Base-by-base conservation (phyloP, 2,113 vertebrate species). In the Bostrychus sinensis region DNA sequence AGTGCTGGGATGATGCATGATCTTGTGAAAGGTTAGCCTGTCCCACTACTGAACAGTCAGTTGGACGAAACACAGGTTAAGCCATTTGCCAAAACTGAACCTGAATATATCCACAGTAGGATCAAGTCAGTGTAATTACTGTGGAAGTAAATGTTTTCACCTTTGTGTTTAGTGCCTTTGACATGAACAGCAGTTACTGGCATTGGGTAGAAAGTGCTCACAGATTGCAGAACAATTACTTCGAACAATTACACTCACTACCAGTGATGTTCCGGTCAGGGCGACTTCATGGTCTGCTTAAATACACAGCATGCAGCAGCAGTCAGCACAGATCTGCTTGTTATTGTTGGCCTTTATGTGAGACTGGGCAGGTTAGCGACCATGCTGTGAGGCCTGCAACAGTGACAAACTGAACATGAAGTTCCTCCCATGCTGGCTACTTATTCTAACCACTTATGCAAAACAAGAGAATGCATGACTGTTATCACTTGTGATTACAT, bases 351-450 rank as follows among this genome's bases (percentile, higher is more conserved):
- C 58, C 37, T 60, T 60, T 48, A 36, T 50, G 53, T 60, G 22
- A 39, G 28, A 50, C 19, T 39, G 10, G 66, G 57, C 66, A 70
- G 25, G 8, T 39, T 43, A 3, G 48, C 46, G 38, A 16, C 16
- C 34, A 62, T 64, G 46, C 42, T 20, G 42, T 38, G 56, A 56
- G 12, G 55, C 30, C 63, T 70, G 32, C 54, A 25, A 64, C 48
- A 20, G 56, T 62, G 58, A 73, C 26, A 61, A 25, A 48, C 59
- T 59, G 42, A 54, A 66, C 60, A 34, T 56, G 39, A 22, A 67
- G 34, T 50, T 57, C 19, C 32, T 50, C 57, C 66, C 55, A n/a
- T 62, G 69, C 73, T 74, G 69, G 12, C 45, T 77, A 77, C 68
- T 61, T 63, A 23, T 51, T 62, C 56, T 58, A 12, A 22, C 51